Base-by-base conservation (phyloP, 2,888 invertebrate species). In the Platerodrilus igneus region DNA sequence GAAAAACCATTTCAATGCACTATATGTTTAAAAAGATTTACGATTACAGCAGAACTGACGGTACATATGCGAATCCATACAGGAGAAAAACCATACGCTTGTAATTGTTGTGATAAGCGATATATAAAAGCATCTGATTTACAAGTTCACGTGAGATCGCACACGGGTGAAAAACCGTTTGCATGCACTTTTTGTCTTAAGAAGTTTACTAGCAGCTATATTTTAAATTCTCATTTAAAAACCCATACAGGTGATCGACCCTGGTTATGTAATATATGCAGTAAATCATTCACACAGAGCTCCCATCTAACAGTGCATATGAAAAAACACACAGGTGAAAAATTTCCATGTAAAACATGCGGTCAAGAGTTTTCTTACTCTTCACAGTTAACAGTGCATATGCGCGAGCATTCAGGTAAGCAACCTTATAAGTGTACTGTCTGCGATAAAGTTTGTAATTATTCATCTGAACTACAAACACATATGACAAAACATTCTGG, bases 191-290 rank as follows among this genome's bases (percentile, higher is more conserved):
- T 57, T 22, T 67, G 66, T 40, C 60, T 58, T 3, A 65, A 63
- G 59, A 76, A 76, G 38, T 78, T 78, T 54, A 75, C 77, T 0
- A 77, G 78, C 62, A 72, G 74, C 43, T 76, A 77, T 32, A 77
- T 78, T 2, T 67, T 76, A 11, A 76, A 72, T 52, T 77, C 76
- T 0, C 79, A 79, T 53, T 69, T 72, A 33, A 74, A 78, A 52
- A 76, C 75, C 3, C 78, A 79, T 62, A 78, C 78, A 0, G 78
- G 78, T 3, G 79, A 78, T 55, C 69, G 74, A 40, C 79, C 79
- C 0, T 77, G 73, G 58, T 63, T 74, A 10, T 79, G 78, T 52
- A 64, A 70, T 8, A 55, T 68, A 2, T 79, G 79, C 57, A 72
- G 74, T 10, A 78, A 77, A 60, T 67, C 70, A 2, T 79, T 78